Conservation (phyloP, 2,113 vertebrate species). For the Ophiodon elongatus region DNA sequence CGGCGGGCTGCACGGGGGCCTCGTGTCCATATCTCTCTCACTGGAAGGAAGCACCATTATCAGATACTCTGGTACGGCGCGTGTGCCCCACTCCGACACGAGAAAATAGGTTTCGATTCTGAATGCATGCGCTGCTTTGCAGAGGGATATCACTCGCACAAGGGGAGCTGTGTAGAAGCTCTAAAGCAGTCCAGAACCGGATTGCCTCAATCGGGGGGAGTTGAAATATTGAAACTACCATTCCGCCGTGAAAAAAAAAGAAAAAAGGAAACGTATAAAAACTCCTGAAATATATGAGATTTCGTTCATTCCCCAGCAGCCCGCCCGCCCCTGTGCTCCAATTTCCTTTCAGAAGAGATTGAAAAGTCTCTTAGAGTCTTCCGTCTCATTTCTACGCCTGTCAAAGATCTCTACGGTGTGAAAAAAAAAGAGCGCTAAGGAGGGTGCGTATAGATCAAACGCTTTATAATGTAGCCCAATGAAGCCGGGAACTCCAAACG, state of each 20-base stretch:
- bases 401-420: constrained; percentile 69
- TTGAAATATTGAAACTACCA: constrained; percentile 72
- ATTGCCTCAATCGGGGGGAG: constrained; percentile 56
- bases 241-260: constrained; percentile 17
- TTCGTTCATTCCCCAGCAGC: constrained; percentile 59
- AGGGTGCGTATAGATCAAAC: constrained; percentile 77
- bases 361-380: constrained; percentile 76
- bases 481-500: constrained; percentile 71
- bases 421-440: constrained; percentile 57
- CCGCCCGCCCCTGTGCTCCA: constrained; percentile 64
- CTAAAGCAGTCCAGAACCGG: constrained; percentile 50
- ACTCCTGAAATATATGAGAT: constrained; percentile 70
- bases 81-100: constrained; percentile 41
- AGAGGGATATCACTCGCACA: constrained; percentile 38
- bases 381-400: constrained; percentile 77
- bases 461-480: constrained; percentile 79
- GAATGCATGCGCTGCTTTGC: constrained; percentile 41
- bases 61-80: constrained; percentile 28
- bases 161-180: constrained; percentile 33
- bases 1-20: background rate
- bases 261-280: constrained; percentile 51
- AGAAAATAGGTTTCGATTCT: constrained; percentile 38
- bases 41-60: constrained; percentile 28
- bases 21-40: constrained; percentile 23
- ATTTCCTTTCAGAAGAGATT: constrained; percentile 77